Base-by-base conservation (phyloP, 2,888 invertebrate genomes). In the Chalcis sispes region DNA sequence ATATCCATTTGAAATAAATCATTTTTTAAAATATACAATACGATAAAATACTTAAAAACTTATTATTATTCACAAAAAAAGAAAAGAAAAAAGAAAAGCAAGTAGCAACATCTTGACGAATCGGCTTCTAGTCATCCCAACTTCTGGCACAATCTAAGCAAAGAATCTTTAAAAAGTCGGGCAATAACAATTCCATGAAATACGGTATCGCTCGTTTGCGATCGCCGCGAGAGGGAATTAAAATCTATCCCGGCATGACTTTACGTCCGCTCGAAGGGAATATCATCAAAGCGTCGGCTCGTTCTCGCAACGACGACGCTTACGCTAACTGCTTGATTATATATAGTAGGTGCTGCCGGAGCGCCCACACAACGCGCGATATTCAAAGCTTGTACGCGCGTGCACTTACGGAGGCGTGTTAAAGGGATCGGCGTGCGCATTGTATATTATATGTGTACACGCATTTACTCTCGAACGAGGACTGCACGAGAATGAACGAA, bases 291-390 rank as follows among this genome's bases (percentile, higher is more conserved):
- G 7, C 15, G 42, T 13, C 42, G 42, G 29, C 15, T 56, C 27
- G n/a, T 7, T 29, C 27, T 54, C 27, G 2, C n/a, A 5, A 7
- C 29, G 2, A 46, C 25, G 23, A 32, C 27, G 48, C 27, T 18
- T 29, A 7, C 54, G 54, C 56, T 56, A 56, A 67, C 66, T 46
- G 67, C 29, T 46, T 56, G 67, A 67, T 67, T 40, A 56, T 46
- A 66, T 52, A 52, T 42, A 32, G 5, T 32, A 3, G 32, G 5
- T 32, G 42, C 25, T 40, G 40, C 5, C n/a, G 1, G 10, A 13
- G 27, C 62, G 71, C 70, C 70, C 70, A 70, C 70, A 61, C 70
- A n/a, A 59, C 48, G 42, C 15, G 15, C n/a, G n/a, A n/a, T n/a
- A n/a, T n/a, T n/a, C n/a, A n/a, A 15, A 42, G 42, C 48, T 20